Percentiles rank a stretch among this genome's conserved stretches.
Evolutionary conservation across 2,797 vertebrate genomes (phyloP).

Genomic region (Selene dorsalis): DNA sequence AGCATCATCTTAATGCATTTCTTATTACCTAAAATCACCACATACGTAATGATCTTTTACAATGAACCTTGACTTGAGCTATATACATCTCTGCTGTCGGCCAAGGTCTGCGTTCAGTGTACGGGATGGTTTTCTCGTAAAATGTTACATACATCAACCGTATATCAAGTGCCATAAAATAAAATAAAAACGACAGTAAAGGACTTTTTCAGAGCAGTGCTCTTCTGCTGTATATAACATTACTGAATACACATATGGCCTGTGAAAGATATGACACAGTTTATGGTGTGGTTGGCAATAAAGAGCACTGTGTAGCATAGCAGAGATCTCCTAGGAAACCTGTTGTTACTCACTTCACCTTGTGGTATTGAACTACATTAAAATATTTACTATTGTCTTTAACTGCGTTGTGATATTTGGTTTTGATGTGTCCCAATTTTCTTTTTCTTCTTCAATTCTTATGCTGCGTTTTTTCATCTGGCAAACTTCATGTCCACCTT

Average conservation of each 20-base stretch:
- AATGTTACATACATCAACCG: constrained; percentile 53
- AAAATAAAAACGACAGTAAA: constrained; percentile 60
- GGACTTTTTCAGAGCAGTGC: constrained; percentile 36
- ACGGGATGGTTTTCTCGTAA: constrained; percentile 55
- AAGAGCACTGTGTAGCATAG: constrained; percentile 68
- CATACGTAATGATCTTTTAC: constrained; percentile 44
- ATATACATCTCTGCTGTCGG: constrained; percentile 20
- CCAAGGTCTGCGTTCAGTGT: constrained; percentile 36
- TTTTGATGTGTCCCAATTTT: background rate
- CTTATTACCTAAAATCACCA: constrained; percentile 51
- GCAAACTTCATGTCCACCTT: background rate
- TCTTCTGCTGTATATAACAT: constrained; percentile 62
- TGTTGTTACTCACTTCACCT: constrained; percentile 58
- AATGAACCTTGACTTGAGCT: constrained; percentile 47
- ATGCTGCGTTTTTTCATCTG: background rate
- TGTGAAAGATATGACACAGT: constrained; percentile 52
- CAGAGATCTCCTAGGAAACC: constrained; percentile 51
- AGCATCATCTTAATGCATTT: constrained; percentile 63
- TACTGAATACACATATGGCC: constrained; percentile 32
- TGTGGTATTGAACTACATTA: constrained; percentile 59
- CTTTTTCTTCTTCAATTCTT: background rate
- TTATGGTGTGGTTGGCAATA: constrained; percentile 60
- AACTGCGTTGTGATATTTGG: constrained; percentile 46
- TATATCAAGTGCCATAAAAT: constrained; percentile 74
- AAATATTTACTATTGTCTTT: constrained; percentile 52